phyloP scores from a whole-genome alignment of 2,113 vertebrate species.

The Limnothrissa miodon region DNA sequence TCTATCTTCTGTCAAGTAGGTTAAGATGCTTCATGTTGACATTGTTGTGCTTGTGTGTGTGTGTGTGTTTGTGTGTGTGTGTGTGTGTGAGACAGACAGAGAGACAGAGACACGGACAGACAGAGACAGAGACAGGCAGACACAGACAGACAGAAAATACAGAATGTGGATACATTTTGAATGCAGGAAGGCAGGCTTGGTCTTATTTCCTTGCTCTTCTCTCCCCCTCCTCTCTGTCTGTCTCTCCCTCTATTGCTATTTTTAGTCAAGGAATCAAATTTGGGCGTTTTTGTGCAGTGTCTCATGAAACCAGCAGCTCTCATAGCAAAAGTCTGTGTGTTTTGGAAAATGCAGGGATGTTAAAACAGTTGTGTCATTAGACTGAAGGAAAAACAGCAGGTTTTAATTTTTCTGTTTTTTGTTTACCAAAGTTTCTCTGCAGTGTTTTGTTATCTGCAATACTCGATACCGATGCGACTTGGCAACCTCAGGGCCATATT shows the following conservation, averaged over 20 bases:
- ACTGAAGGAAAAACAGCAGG: constrained; percentile 23
- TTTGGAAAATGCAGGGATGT: constrained; percentile 34
- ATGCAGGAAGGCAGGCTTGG: background rate
- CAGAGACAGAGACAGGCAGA: too few relatives aligned
- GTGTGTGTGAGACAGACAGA: too few relatives aligned
- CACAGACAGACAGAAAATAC: too few relatives aligned
- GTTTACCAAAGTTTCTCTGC: constrained; percentile 20
- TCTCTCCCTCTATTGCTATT: constrained; percentile 32
- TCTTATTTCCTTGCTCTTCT: background rate
- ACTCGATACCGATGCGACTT: constrained; percentile 22
- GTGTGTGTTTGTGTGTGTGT: background rate
- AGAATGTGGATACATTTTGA: background rate
- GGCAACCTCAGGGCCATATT: constrained; percentile 1
- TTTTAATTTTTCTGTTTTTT: background rate
- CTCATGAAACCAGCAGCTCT: constrained; percentile 10
- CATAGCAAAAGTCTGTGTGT: constrained; percentile 26
- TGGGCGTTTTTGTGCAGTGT: background rate
- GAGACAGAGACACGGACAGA: too few relatives aligned
- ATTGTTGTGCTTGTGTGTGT: background rate
- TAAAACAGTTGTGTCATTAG: constrained; percentile 32
- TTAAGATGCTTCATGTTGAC: background rate
- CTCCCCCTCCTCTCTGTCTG: background rate
- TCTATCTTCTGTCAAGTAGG: constrained; percentile 43
- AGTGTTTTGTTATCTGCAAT: constrained; percentile 25
- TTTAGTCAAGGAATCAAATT: constrained; percentile 24